A percentile compares a stretch with the other conserved stretches of the same genome.
These are phyloP conservation scores for Pardalotus punctatus DNA, from an alignment of 2,113 vertebrate species.

Conservation along the genomic window DNA sequence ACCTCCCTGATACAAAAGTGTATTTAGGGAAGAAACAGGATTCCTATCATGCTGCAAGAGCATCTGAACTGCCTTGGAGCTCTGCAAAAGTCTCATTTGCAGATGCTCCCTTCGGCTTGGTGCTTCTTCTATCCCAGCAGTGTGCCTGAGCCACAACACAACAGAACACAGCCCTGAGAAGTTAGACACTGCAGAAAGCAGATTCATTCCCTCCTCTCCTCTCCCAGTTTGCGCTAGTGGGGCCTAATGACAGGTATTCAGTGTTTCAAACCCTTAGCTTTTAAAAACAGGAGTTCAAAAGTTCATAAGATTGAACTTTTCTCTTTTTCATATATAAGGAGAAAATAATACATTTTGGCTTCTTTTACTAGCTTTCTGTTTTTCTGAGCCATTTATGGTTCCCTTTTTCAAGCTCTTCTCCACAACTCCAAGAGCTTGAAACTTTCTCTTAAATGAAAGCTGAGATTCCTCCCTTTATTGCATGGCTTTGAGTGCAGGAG, in stretches of 20 bases:
- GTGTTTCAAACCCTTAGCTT: conserved; percentile 8
- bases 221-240: not conserved
- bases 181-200: not conserved
- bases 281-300: conserved; percentile 41
- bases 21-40: not conserved
- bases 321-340: conserved; percentile 27
- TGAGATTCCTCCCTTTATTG: conserved; percentile 60
- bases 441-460: conserved; percentile 49
- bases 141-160: not conserved
- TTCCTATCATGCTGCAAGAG: not conserved
- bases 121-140: not conserved
- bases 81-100: not conserved
- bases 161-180: not conserved
- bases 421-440: conserved; percentile 15
- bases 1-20: not conserved
- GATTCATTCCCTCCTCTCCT: not conserved
- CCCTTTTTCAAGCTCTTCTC: conserved; percentile 28
- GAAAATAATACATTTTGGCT: conserved; percentile 55
- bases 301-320: conserved; percentile 25
- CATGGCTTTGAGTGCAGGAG: conserved; percentile 39
- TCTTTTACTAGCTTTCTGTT: conserved; percentile 38
- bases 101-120: not conserved
- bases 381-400: conserved; percentile 42
- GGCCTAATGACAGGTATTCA: conserved; percentile 29
- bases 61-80: not conserved